Conservation (phyloP, 2,888 invertebrate genomes). For the Microplitis deprimator region DNA sequence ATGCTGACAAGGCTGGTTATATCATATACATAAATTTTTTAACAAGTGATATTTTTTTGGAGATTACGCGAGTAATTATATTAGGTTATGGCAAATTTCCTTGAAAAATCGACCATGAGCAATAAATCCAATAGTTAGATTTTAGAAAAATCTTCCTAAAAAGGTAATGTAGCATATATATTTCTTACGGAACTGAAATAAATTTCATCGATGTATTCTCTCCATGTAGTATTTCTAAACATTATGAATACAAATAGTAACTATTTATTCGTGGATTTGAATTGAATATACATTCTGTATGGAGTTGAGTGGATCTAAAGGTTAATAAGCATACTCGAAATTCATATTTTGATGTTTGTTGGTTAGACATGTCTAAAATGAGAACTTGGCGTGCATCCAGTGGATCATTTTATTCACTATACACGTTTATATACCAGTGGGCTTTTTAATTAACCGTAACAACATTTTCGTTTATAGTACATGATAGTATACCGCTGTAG, state of each 20-base stretch:
- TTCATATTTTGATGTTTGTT: conserved; percentile 34
- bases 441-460: conserved; percentile 35
- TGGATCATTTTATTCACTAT: not conserved
- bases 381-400: conserved; percentile 30
- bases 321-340: conserved; percentile 32
- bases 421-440: not conserved
- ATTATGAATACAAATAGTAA: conserved; percentile 31
- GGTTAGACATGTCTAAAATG: conserved; percentile 21
- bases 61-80: too few relatives aligned
- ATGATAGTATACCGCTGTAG: conserved; percentile 3
- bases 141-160: not conserved
- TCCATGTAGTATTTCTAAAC: not conserved
- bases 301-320: conserved; percentile 6
- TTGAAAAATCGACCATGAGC: too few relatives aligned
- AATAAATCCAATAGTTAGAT: too few relatives aligned
- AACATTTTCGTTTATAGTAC: conserved; percentile 2
- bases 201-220: not conserved
- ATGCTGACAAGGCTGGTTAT: too few relatives aligned
- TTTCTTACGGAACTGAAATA: not conserved
- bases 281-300: conserved; percentile 4
- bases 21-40: too few relatives aligned
- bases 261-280: conserved; percentile 25
- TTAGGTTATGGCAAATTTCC: too few relatives aligned
- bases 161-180: not conserved
- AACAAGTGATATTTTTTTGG: too few relatives aligned